These are phyloP conservation scores for Torymus tubicola DNA, from an alignment of 2,888 invertebrate species.

Conservation along the genomic window DNA sequence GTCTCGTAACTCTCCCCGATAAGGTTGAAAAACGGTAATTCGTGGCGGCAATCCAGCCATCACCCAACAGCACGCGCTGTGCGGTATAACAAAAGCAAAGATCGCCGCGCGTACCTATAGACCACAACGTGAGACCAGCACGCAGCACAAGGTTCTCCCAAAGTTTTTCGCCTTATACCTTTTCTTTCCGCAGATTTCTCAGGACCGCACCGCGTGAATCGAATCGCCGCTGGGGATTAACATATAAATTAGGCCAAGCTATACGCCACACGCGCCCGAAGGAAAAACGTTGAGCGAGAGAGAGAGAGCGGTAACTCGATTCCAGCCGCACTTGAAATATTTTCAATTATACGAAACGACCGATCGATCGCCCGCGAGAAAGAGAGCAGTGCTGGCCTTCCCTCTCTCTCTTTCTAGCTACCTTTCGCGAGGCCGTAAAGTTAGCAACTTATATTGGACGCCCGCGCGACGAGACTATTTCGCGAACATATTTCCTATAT, in stretches of 20 bases:
- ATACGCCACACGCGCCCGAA: neutral
- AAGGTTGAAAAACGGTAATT: too few species aligned
- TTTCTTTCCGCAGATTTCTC: too few species aligned
- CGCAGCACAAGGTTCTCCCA: too few species aligned
- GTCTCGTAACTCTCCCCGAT: too few species aligned
- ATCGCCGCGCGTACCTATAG: too few species aligned
- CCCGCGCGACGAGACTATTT: conserved; percentile 44
- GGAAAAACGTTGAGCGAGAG: conserved; percentile 49
- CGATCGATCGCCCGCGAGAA: conserved; percentile 53
- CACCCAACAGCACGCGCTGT: too few species aligned
- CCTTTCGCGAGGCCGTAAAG: conserved; percentile 52
- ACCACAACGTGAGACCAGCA: too few species aligned
- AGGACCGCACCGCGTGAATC: too few species aligned
- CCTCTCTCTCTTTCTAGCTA: conserved; percentile 19
- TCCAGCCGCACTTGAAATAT: conserved; percentile 63
- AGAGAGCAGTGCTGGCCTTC: neutral
- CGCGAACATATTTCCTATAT: conserved; percentile 48
- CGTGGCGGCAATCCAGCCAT: too few species aligned
- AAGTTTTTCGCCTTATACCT: too few species aligned
- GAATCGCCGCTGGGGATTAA: conserved; percentile 62
- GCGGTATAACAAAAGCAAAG: too few species aligned
- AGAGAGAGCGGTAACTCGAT: conserved; percentile 52
- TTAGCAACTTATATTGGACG: conserved; percentile 55
- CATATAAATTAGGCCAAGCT: conserved; percentile 71
- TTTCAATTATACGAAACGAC: conserved; percentile 67